phyloP scores from a whole-genome alignment of 2,797 vertebrate genomes.

The Acrossocheilus wenchowensis region DNA sequence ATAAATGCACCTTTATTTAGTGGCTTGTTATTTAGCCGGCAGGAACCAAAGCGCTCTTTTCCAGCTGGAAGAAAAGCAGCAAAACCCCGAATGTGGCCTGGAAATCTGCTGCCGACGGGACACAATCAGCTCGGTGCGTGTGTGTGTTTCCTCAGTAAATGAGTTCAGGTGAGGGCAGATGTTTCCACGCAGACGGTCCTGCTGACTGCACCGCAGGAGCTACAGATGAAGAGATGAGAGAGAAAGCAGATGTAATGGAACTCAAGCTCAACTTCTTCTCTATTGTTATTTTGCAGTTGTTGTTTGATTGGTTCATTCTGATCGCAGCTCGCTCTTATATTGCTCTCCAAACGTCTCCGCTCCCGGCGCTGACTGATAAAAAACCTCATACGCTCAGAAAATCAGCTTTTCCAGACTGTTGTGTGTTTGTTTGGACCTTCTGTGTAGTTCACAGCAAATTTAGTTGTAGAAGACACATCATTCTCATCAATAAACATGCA shows the following conservation, averaged over 20 bases:
- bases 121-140: neutral
- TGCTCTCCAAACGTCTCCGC: neutral
- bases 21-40: neutral
- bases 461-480: neutral
- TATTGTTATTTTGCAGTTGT: constrained; percentile 9
- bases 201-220: constrained; percentile 1
- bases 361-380: neutral
- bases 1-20: neutral
- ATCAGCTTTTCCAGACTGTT: neutral
- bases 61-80: neutral
- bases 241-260: constrained; percentile 2
- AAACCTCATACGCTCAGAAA: neutral
- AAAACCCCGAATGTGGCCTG: neutral
- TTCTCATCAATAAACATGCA: neutral
- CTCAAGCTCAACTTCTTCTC: neutral
- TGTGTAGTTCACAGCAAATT: neutral
- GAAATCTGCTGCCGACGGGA: neutral
- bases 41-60: neutral
- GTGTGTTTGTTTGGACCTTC: neutral
- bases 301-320: constrained; percentile 26
- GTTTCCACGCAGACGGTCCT: neutral
- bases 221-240: neutral
- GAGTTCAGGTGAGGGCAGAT: neutral
- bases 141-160: constrained; percentile 7
- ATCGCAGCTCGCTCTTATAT: neutral